Evolutionary conservation across 2,888 invertebrate genomes (phyloP).

Genomic region (Glyphotaelius pellucidus): DNA sequence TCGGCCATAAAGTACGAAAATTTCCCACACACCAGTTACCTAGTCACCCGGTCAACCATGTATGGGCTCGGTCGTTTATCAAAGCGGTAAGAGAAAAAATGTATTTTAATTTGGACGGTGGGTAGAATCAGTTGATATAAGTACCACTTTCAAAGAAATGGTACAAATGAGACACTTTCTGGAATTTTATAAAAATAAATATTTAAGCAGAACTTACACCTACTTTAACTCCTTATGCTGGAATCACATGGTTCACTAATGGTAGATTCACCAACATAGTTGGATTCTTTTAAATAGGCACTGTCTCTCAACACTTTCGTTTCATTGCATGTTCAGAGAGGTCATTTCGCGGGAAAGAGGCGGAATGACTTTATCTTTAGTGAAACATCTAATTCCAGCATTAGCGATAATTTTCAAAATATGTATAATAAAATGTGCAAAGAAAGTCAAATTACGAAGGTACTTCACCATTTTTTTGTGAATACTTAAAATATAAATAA

Average conservation of each 20-base stretch:
- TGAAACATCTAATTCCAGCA: too few relatives aligned
- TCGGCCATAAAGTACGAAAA: conserved; percentile 27
- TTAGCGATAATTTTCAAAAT: not conserved
- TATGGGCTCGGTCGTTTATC: not conserved
- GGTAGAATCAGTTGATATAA: not conserved
- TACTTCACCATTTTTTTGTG: not conserved
- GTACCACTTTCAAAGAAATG: not conserved
- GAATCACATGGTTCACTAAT: too few relatives aligned
- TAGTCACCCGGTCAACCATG: not conserved
- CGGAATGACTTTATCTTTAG: too few relatives aligned
- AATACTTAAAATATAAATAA: too few relatives aligned
- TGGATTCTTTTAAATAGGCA: too few relatives aligned
- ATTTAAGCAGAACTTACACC: not conserved
- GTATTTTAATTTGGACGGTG: not conserved
- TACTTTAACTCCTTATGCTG: not conserved
- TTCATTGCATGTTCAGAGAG: too few relatives aligned
- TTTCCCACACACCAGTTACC: conserved; percentile 25
- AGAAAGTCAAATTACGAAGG: not conserved
- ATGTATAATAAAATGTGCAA: not conserved
- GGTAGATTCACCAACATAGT: too few relatives aligned
- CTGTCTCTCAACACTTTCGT: too few relatives aligned
- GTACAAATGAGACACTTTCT: not conserved
- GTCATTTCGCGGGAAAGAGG: too few relatives aligned
- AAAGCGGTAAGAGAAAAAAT: not conserved
- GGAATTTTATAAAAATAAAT: not conserved